A percentile compares a stretch with the other conserved stretches of the same genome.
Evolutionary conservation across 2,797 vertebrate species (phyloP).

Genomic region (Centropyge bicolor): DNA sequence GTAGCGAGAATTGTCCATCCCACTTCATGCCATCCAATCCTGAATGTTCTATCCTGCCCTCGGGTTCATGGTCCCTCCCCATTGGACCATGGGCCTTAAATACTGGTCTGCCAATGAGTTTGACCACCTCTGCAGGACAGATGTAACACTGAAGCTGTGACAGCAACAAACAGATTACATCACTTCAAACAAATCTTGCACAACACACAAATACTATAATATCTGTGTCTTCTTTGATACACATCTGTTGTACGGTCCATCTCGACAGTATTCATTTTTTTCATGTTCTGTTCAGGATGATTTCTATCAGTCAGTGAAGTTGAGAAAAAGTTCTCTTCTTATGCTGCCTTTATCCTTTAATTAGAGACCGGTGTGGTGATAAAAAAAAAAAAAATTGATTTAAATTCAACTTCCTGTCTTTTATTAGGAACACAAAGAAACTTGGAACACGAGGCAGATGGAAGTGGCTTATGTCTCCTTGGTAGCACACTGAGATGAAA

Average conservation of each 20-base stretch:
- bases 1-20: background rate
- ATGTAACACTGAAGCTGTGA: background rate
- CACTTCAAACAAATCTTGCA: background rate
- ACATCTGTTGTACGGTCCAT: background rate
- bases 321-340: constrained; percentile 38
- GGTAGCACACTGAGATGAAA: constrained; percentile 84
- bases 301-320: constrained; percentile 35
- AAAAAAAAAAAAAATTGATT: constrained; percentile 64
- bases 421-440: constrained; percentile 84
- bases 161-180: background rate
- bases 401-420: constrained; percentile 80
- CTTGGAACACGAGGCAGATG: constrained; percentile 85
- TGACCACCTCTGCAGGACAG: background rate
- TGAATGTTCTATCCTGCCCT: background rate
- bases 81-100: background rate
- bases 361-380: constrained; percentile 64
- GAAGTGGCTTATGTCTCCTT: constrained; percentile 88
- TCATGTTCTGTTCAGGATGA: background rate
- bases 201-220: background rate
- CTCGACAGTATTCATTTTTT: background rate
- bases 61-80: background rate
- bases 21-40: background rate
- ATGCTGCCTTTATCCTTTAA: constrained; percentile 61
- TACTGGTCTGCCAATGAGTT: background rate
- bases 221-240: background rate